A percentile compares a stretch with the other conserved stretches of the same genome.
Evolutionary conservation across 2,888 invertebrate genomes (phyloP).

Genomic region (Cataglyphis rosenhaueri): DNA sequence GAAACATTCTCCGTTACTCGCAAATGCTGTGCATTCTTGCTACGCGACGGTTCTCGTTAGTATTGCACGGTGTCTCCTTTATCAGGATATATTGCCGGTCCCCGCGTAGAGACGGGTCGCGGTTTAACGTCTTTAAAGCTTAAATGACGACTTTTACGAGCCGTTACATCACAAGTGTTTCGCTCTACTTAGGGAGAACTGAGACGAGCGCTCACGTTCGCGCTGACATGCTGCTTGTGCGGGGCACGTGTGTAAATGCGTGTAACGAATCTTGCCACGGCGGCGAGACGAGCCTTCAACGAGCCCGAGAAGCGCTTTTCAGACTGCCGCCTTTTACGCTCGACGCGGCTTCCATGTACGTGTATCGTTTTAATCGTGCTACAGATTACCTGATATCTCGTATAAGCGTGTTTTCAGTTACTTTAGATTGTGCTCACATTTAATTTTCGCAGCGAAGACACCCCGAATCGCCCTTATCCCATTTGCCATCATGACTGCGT

Average conservation of each 20-base stretch:
- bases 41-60: constrained; percentile 12
- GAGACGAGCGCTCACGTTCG: constrained; percentile 49
- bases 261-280: constrained; percentile 53
- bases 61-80: constrained; percentile 35
- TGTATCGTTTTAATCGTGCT: constrained; percentile 2
- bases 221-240: constrained; percentile 19
- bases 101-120: constrained; percentile 25
- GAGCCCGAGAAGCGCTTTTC: constrained; percentile 67
- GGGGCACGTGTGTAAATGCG: not conserved
- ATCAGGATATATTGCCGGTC: constrained; percentile 48
- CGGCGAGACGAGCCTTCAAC: constrained; percentile 64
- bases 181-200: constrained; percentile 70
- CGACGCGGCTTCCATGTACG: constrained; percentile 21
- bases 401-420: not conserved
- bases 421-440: not conserved
- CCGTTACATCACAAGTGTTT: constrained; percentile 65
- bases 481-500: not conserved
- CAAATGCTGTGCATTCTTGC: not conserved
- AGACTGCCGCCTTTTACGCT: constrained; percentile 68
- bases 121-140: constrained; percentile 31
- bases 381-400: constrained; percentile 15
- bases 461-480: not conserved
- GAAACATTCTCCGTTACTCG: not conserved
- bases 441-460: not conserved
- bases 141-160: constrained; percentile 48